Percentiles rank a stretch among this genome's conserved stretches.
Evolutionary conservation across 2,113 vertebrate genomes (phyloP).

Genomic region (Alectura lathami): DNA sequence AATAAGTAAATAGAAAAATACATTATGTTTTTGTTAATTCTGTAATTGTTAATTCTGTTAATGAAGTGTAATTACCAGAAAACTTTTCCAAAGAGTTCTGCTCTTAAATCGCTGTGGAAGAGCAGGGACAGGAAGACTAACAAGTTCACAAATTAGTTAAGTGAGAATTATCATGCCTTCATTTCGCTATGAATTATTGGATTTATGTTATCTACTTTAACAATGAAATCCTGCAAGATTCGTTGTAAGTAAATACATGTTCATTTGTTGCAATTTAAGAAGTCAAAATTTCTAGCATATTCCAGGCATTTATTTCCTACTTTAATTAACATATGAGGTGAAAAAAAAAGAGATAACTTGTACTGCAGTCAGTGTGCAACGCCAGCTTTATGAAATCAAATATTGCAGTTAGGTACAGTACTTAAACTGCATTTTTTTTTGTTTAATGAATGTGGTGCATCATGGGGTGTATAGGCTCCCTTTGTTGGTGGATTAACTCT

Average conservation of each 20-base stretch:
- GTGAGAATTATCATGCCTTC: not conserved
- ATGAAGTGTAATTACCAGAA: not conserved
- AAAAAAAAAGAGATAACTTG: not conserved
- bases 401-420: not conserved
- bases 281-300: not conserved
- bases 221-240: not conserved
- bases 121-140: not conserved
- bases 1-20: not conserved
- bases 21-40: not conserved
- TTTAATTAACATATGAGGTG: not conserved
- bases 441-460: not conserved
- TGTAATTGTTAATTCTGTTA: no score
- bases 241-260: not conserved
- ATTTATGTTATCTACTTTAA: not conserved
- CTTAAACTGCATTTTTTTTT: not conserved
- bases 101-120: not conserved
- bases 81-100: not conserved
- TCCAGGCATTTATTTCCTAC: not conserved
- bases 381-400: not conserved
- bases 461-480: not conserved
- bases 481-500: not conserved
- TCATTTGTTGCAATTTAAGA: not conserved
- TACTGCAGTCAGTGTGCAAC: not conserved
- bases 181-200: not conserved
- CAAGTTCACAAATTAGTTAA: constrained; percentile 7